A percentile compares a stretch with the other conserved stretches of the same genome.
Conservation (phyloP, 2,113 vertebrate species). For the Ranitomeya variabilis region DNA sequence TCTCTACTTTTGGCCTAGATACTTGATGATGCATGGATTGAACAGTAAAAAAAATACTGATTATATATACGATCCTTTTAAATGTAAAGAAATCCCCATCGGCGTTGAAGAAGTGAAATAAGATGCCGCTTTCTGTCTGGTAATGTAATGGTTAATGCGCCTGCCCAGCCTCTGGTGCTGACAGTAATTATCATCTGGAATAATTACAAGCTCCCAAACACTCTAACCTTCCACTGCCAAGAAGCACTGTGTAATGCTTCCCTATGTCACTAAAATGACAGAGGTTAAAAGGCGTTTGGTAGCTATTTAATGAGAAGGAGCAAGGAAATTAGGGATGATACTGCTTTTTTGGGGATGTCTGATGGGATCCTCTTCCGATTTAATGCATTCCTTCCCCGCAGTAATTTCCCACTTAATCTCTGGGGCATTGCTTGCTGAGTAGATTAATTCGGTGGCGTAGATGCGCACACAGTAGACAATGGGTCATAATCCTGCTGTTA, state of each 20-base stretch:
- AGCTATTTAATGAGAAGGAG: not conserved
- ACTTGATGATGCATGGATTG: not conserved
- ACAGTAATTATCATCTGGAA: slow-evolving; percentile 33
- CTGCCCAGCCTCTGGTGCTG: not conserved
- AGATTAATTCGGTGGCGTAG: slow-evolving; percentile 38
- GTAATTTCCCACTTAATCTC: slow-evolving; percentile 42
- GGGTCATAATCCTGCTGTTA: slow-evolving; percentile 39
- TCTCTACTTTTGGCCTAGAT: not conserved
- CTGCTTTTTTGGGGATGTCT: slow-evolving; percentile 9
- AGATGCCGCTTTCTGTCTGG: not conserved
- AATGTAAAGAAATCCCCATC: not conserved
- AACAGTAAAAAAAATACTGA: not conserved
- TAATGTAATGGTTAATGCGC: not conserved
- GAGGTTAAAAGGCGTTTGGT: slow-evolving; percentile 2
- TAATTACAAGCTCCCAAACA: slow-evolving; percentile 31
- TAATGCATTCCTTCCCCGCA: slow-evolving; percentile 8
- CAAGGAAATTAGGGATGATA: not conserved
- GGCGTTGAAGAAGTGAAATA: not conserved
- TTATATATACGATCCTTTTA: not conserved
- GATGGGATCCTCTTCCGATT: slow-evolving; percentile 1
- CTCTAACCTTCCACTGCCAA: slow-evolving; percentile 18
- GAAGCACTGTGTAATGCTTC: not conserved
- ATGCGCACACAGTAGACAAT: slow-evolving; percentile 36
- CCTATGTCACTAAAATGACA: not conserved
- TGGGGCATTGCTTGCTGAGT: slow-evolving; percentile 39